Evolutionary conservation across 2,797 vertebrate genomes (phyloP).

Genomic region (Rhabdophis nuchalis): DNA sequence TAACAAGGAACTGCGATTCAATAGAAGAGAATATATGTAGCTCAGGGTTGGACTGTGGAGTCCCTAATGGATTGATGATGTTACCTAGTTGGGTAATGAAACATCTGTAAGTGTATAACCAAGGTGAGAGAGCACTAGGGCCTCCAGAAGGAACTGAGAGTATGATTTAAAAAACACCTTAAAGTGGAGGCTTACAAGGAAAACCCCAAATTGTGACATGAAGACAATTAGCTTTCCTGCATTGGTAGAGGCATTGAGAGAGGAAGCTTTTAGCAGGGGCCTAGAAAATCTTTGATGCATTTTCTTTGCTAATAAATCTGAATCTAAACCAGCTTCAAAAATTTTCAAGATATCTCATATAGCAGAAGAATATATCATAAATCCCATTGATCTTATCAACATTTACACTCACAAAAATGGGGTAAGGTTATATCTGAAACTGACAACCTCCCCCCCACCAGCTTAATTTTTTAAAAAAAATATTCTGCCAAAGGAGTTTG

Average conservation of each 20-base stretch:
- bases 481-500: not conserved
- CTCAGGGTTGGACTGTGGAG: too few species aligned
- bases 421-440: not conserved
- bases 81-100: not conserved
- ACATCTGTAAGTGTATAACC: not conserved
- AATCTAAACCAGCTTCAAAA: not conserved
- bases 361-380: not conserved
- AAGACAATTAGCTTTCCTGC: not conserved
- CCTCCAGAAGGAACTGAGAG: not conserved
- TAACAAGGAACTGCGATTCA: not conserved
- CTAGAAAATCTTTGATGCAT: not conserved
- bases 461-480: not conserved
- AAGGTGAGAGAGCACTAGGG: not conserved
- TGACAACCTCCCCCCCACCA: too few species aligned
- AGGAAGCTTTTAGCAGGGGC: not conserved
- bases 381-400: not conserved
- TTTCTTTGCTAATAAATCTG: not conserved
- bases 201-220: not conserved
- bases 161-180: not conserved
- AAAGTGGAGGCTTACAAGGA: not conserved
- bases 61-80: not conserved
- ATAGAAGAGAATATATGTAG: too few species aligned
- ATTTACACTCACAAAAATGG: not conserved
- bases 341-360: not conserved
- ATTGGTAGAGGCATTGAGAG: not conserved